Evolutionary conservation across 2,888 invertebrate species (phyloP).

Genomic region (Lapara coniferarum): DNA sequence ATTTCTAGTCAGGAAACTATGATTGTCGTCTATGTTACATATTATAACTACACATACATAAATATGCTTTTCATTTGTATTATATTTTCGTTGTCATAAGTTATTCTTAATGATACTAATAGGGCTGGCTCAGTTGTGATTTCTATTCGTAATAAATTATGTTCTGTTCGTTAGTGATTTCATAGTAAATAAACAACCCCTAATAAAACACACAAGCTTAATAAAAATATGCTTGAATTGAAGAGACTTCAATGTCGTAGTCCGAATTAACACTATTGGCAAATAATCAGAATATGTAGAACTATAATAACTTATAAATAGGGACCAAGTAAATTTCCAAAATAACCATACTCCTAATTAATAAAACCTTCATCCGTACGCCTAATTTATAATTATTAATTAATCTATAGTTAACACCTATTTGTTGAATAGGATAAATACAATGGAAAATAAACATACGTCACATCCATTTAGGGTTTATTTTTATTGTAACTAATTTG

Average conservation of each 20-base stretch:
- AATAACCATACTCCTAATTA: not conserved
- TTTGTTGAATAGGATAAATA: not conserved
- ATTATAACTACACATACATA: conserved; percentile 19
- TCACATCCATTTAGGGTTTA: too few relatives aligned
- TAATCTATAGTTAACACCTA: not conserved
- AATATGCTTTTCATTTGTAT: conserved; percentile 26
- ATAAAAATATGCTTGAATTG: not conserved
- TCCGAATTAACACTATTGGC: not conserved
- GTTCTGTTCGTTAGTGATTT: not conserved
- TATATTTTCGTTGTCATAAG: conserved; percentile 22
- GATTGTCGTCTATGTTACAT: conserved; percentile 73
- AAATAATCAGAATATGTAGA: not conserved
- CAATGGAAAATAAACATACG: not conserved
- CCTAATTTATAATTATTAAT: not conserved
- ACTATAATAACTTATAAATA: conserved; percentile 8
- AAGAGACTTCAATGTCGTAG: not conserved
- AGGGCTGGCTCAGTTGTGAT: not conserved
- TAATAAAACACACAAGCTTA: not conserved
- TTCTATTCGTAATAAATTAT: not conserved
- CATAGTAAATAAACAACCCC: not conserved
- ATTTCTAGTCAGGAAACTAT: conserved; percentile 81
- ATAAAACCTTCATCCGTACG: conserved; percentile 4
- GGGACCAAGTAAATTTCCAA: conserved; percentile 16
- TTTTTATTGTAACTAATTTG: not conserved
- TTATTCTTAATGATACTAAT: not conserved